Base-by-base conservation (phyloP, 2,113 vertebrate genomes). In the Hirundichthys speculiger region DNA sequence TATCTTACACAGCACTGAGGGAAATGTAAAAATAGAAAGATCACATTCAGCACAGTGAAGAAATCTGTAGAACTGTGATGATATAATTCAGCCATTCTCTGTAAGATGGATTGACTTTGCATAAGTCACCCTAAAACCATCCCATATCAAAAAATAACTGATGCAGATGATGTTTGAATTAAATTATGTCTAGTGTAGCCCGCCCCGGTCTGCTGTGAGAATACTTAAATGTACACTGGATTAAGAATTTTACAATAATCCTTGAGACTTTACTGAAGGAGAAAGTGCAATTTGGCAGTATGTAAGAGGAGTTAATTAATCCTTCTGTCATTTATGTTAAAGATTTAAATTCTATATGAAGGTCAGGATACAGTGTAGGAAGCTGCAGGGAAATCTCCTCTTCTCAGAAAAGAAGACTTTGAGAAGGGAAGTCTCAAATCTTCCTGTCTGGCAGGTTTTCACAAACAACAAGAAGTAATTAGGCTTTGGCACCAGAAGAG, bases 391-490 rank as follows among this genome's bases (percentile, higher is more conserved):
- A 59, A 79, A 83, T 70, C 63, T 34, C 64, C 55, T 57, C 38
- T 7, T 9, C 38, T 47, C 45, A 70, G 69, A 71, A 61, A 60
- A 50, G 20, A 72, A 13, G 59, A 45, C 67, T 63, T 57, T 55
- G 16, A 27, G 19, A 16, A n/a, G 39, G 39, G 24, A 30, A 18
- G 14, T 65, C 38, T 66, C 63, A 68, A 80, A 85, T 83, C 73
- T 65, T 47, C 64, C 20, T 47, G 19, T 11, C 5, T 66, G 75
- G 42, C 50, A 73, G 48, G 20, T 68, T 83, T 79, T 80, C 69
- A 80, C 77, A 79, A 88, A 88, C 70, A 83, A 84, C 64, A 69
- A 18, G 15, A 43, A 21, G 71, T 73, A 73, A 80, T 86, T 86
- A 89, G 88, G 85, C 88, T 60, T 76, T 83, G 60, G 86, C 73